phyloP scores from a whole-genome alignment of 2,888 invertebrate species.

The Alitta virens region DNA sequence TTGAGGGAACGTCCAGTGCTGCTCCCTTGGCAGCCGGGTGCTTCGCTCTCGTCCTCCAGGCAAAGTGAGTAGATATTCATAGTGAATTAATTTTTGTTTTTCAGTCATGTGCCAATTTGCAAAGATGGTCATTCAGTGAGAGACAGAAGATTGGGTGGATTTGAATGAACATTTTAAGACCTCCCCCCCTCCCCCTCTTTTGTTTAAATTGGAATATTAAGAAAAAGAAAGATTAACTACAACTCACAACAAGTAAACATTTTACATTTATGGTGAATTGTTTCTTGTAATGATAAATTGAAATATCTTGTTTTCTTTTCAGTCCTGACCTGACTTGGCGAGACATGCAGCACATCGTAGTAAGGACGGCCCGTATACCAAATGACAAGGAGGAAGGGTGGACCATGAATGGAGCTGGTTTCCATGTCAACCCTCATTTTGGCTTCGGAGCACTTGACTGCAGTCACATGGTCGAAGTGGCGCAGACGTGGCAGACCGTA shows the following conservation, averaged over 20 bases:
- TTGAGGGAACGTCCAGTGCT: slow-evolving; percentile 55
- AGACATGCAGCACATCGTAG: slow-evolving; percentile 55
- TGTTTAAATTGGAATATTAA: no score
- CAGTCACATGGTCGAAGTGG: slow-evolving; percentile 49
- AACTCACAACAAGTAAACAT: no score
- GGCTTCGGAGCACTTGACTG: slow-evolving; percentile 56
- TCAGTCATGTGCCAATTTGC: no score
- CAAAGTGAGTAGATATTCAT: slow-evolving; percentile 56
- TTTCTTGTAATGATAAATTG: no score
- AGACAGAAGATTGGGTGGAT: no score
- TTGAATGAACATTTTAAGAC: no score
- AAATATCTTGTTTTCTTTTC: slow-evolving; percentile 15
- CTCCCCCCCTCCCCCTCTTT: no score
- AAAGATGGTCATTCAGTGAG: no score
- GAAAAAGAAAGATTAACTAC: no score
- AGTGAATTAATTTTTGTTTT: no score
- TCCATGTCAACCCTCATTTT: slow-evolving; percentile 45
- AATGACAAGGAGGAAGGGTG: slow-evolving; percentile 61
- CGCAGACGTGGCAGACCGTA: slow-evolving; percentile 48
- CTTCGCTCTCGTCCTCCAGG: slow-evolving; percentile 48
- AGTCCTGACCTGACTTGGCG: slow-evolving; percentile 53
- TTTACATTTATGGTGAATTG: no score
- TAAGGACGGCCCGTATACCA: slow-evolving; percentile 44
- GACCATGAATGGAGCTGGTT: slow-evolving; percentile 51
- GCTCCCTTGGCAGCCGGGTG: slow-evolving; percentile 54